Percentiles rank a stretch among this genome's conserved stretches.
Evolutionary conservation across 2,113 vertebrate genomes (phyloP).

Genomic region (Dascyllus trimaculatus): DNA sequence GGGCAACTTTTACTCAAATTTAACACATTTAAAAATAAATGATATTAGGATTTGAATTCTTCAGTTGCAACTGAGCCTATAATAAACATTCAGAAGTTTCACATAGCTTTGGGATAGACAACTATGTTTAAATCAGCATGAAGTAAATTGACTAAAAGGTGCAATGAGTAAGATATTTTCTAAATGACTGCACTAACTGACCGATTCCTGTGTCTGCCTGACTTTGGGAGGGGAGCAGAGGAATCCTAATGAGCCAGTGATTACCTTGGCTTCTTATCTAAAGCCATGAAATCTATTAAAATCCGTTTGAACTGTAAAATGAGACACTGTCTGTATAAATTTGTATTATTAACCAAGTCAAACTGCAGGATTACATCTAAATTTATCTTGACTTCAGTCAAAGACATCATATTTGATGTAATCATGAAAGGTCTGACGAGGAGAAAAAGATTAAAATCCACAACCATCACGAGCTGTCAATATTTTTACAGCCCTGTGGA

Average conservation of each 20-base stretch:
- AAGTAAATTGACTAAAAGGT: constrained; percentile 4
- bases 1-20: background rate
- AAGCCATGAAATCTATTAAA: constrained; percentile 2
- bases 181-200: constrained; percentile 19
- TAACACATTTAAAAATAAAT: background rate
- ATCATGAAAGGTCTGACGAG: background rate
- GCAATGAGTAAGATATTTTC: background rate
- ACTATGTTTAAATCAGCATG: background rate
- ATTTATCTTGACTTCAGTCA: background rate
- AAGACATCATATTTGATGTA: constrained; percentile 1
- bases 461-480: constrained; percentile 1
- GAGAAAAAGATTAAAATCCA: constrained; percentile 18
- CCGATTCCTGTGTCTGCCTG: background rate
- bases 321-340: background rate
- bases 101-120: background rate
- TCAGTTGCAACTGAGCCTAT: background rate
- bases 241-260: constrained; percentile 11
- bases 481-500: constrained; percentile 11
- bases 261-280: constrained; percentile 10
- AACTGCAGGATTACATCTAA: background rate
- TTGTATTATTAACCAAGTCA: constrained; percentile 2
- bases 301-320: background rate
- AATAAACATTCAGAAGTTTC: constrained; percentile 2
- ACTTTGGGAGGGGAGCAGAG: background rate
- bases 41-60: background rate